A percentile compares a stretch with the other conserved stretches of the same genome.
phyloP scores from a whole-genome alignment of 2,888 invertebrate species.

The Monoplex corrugatus region DNA sequence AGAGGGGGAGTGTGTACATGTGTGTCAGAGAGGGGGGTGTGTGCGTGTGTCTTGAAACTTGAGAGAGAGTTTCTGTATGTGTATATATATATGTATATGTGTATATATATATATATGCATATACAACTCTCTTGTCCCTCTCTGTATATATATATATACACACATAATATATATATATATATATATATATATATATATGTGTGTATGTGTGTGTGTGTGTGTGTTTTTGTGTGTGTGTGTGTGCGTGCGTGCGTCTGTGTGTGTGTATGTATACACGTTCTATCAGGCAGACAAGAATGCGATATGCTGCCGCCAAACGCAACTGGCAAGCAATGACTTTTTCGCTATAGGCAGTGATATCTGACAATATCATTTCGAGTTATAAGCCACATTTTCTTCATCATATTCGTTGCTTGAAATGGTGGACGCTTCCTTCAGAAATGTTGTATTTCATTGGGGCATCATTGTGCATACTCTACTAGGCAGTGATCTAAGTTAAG shows the following conservation, averaged over 20 bases:
- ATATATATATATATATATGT: background rate
- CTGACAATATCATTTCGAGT: no score
- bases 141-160: no score
- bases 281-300: background rate
- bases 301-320: background rate
- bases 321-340: no score
- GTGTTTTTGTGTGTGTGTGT: background rate
- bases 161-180: background rate
- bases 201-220: conserved; percentile 18
- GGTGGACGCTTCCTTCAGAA: no score
- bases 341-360: no score
- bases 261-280: background rate
- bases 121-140: background rate
- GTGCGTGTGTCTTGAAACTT: background rate
- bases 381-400: no score
- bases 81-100: background rate
- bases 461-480: no score
- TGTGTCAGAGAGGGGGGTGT: background rate
- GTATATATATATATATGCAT: background rate
- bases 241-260: background rate
- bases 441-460: no score
- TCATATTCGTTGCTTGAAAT: no score
- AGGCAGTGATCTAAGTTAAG: no score
- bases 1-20: background rate
- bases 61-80: background rate